Evolutionary conservation across 2,888 invertebrate species (phyloP), one percentile per base, ranked within the genome.

Genomic region (Blomia tropicalis): DNA sequence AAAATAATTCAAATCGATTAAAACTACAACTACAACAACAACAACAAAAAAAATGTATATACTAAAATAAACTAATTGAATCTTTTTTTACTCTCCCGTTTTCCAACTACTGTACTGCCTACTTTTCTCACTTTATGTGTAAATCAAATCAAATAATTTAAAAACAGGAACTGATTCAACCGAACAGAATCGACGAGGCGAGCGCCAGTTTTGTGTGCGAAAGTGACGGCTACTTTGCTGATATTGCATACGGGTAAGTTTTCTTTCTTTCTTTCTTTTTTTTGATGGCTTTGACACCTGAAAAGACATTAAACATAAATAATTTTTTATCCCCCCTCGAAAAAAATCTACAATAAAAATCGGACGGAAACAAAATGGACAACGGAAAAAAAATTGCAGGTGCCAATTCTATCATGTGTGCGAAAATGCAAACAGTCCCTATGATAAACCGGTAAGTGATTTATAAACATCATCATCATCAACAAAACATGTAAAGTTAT

Each of bases 401-500:
- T 56, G 56, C 31, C 56, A 56, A 36, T 56, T 32, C 29, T 56
- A 56, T 36, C 56, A 56, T 25, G 56, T 56, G 2, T 56, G 56
- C 23, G 56, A 56, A 11, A 56, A 56, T 56, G 56, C 56, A 14
- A 56, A 56, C 29, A 56, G 29, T 56, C 56, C 56, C 14, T 56
- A 29, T 30, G 56, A 56, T 25, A 56, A 56, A 56, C 56, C 56
- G 56, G 56, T 56, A 56, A 56, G 3, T 56, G n/a, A n/a, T n/a
- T n/a, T n/a, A n/a, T n/a, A n/a, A n/a, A n/a, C n/a, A n/a, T n/a
- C n/a, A n/a, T n/a, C n/a, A n/a, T n/a, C n/a, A n/a, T n/a, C n/a
- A n/a, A n/a, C n/a, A n/a, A n/a, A n/a, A n/a, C n/a, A n/a, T n/a
- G n/a, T n/a, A n/a, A n/a, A n/a, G n/a, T n/a, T n/a, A n/a, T n/a